These are phyloP conservation scores for Passer montanus DNA, from an alignment of 2,113 vertebrate species.

Conservation along the genomic window DNA sequence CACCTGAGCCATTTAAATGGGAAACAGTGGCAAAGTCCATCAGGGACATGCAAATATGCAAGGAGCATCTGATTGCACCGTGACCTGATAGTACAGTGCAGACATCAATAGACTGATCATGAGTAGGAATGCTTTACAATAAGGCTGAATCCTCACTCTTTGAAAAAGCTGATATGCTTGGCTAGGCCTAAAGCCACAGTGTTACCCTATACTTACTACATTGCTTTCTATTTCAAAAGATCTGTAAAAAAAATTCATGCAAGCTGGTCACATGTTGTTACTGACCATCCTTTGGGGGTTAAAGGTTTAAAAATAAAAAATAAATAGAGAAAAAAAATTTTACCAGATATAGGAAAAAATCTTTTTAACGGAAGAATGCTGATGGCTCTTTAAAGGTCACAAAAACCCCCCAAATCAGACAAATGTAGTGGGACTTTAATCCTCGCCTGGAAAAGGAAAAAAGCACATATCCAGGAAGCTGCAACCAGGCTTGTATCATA, in stretches of 20 bases:
- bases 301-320: not conserved
- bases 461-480: not conserved
- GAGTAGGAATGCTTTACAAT: not conserved
- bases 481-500: not conserved
- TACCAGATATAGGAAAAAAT: not conserved
- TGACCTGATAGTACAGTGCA: not conserved
- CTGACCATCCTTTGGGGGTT: not conserved
- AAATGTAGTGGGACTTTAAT: not conserved
- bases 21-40: not conserved
- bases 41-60: not conserved
- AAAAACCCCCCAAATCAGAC: fast-evolving
- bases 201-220: not conserved
- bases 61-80: not conserved
- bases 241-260: not conserved
- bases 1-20: not conserved
- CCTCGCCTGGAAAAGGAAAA: not conserved
- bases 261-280: not conserved
- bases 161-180: not conserved
- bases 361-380: not conserved
- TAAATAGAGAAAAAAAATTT: not conserved
- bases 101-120: not conserved
- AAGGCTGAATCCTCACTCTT: not conserved
- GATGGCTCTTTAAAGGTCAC: not conserved
- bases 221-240: not conserved
- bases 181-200: not conserved